These are phyloP conservation scores for Eudasyphora cyanicolor DNA, from an alignment of 2,888 invertebrate species.

Conservation along the genomic window DNA sequence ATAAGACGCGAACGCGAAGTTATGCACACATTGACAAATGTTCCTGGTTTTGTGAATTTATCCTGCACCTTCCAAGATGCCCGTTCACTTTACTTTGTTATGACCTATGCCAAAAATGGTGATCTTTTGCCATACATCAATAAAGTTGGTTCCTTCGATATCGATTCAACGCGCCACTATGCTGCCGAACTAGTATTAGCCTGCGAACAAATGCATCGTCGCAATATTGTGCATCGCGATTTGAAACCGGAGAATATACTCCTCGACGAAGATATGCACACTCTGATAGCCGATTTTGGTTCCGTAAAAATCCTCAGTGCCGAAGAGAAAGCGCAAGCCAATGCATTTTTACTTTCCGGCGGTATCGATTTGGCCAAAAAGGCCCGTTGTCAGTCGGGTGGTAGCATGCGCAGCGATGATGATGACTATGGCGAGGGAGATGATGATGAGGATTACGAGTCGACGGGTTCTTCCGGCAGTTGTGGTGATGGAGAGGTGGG, in stretches of 20 bases:
- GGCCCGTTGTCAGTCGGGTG: slow-evolving; percentile 57
- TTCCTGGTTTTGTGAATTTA: slow-evolving; percentile 94
- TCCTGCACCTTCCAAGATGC: slow-evolving; percentile 98
- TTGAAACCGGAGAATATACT: slow-evolving; percentile 98
- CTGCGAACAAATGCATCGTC: slow-evolving; percentile 93
- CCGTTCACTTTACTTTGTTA: slow-evolving; percentile 95
- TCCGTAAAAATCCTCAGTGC: slow-evolving; percentile 90
- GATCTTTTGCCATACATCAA: slow-evolving; percentile 96
- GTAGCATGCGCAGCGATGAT: slow-evolving; percentile 38
- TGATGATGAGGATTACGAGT: slow-evolving; percentile 57
- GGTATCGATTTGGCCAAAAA: slow-evolving; percentile 66
- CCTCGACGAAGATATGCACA: slow-evolving; percentile 96
- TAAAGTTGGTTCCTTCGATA: slow-evolving; percentile 93
- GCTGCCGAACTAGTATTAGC: slow-evolving; percentile 95
- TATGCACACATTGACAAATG: slow-evolving; percentile 90
- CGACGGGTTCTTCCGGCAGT: slow-evolving; percentile 60
- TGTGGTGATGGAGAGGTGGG: slow-evolving; percentile 55
- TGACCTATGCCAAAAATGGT: slow-evolving; percentile 96
- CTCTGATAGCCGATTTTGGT: slow-evolving; percentile 98
- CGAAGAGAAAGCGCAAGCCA: slow-evolving; percentile 65
- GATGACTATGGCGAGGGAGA: slow-evolving; percentile 21
- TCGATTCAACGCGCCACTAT: slow-evolving; percentile 95
- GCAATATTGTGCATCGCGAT: slow-evolving; percentile 96
- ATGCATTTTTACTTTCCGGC: slow-evolving; percentile 62
- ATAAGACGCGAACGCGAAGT: slow-evolving; percentile 97